Conservation (phyloP, 1,140 invertebrate genomes). For the Tetranychus urticae region DNA sequence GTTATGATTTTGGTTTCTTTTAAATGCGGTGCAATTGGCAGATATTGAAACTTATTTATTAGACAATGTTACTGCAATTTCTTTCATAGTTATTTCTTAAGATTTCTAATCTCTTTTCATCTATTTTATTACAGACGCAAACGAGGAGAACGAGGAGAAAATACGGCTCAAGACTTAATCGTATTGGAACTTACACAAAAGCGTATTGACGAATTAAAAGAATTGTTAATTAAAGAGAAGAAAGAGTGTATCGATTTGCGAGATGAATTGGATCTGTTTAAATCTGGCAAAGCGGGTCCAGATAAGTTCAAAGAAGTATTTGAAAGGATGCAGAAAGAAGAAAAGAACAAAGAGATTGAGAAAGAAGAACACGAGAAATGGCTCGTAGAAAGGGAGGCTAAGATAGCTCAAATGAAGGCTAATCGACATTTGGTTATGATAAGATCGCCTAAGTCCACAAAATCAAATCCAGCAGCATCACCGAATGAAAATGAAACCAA, state of each 20-base stretch:
- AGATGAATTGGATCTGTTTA: conserved; percentile 30
- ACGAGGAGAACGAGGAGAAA: conserved; percentile 38
- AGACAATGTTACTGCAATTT: background rate
- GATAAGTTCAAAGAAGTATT: conserved; percentile 39
- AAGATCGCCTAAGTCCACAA: background rate
- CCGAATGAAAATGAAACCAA: background rate
- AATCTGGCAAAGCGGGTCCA: conserved; percentile 31
- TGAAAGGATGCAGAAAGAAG: conserved; percentile 38
- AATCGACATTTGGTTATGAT: background rate
- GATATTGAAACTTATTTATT: too few relatives aligned
- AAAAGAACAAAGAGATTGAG: conserved; percentile 39
- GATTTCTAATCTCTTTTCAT: background rate
- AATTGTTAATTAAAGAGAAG: conserved; percentile 37
- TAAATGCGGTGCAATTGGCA: too few relatives aligned
- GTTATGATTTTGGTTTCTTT: too few relatives aligned
- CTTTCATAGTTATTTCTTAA: background rate
- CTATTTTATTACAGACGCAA: conserved; percentile 28
- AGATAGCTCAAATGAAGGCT: conserved; percentile 2
- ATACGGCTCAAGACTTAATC: conserved; percentile 55
- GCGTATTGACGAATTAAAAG: conserved; percentile 46
- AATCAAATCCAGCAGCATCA: background rate
- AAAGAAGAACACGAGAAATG: conserved; percentile 33
- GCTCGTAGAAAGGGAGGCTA: conserved; percentile 39
- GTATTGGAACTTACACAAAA: conserved; percentile 49
- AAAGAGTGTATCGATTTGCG: conserved; percentile 34